Evolutionary conservation across 2,888 invertebrate species (phyloP), one percentile per base, ranked within the genome.

Genomic region (Rhamphomyia laevipes): DNA sequence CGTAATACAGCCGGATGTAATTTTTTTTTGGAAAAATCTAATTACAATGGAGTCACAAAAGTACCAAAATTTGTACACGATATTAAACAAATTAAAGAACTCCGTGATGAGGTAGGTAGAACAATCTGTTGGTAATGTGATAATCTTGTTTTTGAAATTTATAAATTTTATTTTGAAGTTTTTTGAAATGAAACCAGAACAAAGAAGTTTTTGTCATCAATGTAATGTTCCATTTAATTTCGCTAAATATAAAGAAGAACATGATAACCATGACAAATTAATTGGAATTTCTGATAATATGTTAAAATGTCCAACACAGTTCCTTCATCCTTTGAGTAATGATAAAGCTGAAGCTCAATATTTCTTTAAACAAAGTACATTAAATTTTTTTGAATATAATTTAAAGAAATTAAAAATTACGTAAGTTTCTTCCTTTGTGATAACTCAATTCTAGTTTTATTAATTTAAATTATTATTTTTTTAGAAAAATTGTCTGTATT

Each of bases 311-410:
- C 86, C 88, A 0, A 80, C 84, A 0, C 73, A 75, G 48, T 74
- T 89, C 61, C 65, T 93, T 11, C 74, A 75, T 27, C 80, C 88
- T 1, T 62, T 85, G 13, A 78, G 82, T 43, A 78, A 86, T 68
- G 78, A 86, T 45, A 84, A 86, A 56, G 82, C 80, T 21, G 89
- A 91, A 69, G 93, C 93, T 1, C 93, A 93, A 66, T 93, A 86
- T 66, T 77, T 91, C 58, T 94, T 94, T 67, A 77, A 84, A 2
- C 74, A 79, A 53, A 75, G 77, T 53, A 75, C 86, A 23, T 74
- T 83, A 5, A 60, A 73, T 12, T 80, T 84, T 53, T 75, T 91
- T 15, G 63, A 80, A 12, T 73, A 77, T 17, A 78, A 82, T 57
- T 70, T 86, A 21, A 64, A 70, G 27, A 70, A 74, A 53, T 74